phyloP scores from a whole-genome alignment of 2,888 invertebrate species.

The Empis stercorea region DNA sequence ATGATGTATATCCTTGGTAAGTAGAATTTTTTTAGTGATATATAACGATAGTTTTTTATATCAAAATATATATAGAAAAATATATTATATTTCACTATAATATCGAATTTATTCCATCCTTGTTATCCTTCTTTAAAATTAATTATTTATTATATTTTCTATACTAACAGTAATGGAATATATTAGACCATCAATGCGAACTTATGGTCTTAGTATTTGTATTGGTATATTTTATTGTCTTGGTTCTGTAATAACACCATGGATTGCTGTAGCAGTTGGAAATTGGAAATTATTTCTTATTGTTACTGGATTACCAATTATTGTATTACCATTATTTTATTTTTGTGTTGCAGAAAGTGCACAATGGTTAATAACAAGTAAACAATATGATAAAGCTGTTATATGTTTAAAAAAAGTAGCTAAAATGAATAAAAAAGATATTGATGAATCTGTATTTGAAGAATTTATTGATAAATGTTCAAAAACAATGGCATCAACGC shows the following conservation, averaged over 20 bases:
- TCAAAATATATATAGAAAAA: too few relatives aligned
- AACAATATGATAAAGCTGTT: conserved; percentile 39
- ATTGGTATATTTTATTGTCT: conserved; percentile 46
- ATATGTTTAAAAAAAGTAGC: conserved; percentile 40
- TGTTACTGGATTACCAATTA: conserved; percentile 39
- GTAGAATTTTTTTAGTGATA: too few relatives aligned
- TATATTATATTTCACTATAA: too few relatives aligned
- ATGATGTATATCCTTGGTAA: conserved; percentile 51
- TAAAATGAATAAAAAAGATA: conserved; percentile 36
- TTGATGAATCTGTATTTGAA: conserved; percentile 28
- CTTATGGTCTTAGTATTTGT: conserved; percentile 43
- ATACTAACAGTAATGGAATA: conserved; percentile 44
- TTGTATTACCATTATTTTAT: conserved; percentile 38
- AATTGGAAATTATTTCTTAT: conserved; percentile 42
- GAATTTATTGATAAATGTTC: conserved; percentile 26
- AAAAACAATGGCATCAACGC: conserved; percentile 15
- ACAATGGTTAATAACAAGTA: conserved; percentile 45
- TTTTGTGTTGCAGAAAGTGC: conserved; percentile 45
- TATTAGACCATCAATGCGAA: conserved; percentile 36
- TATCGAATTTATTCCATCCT: too few relatives aligned
- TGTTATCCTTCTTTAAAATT: too few relatives aligned
- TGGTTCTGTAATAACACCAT: conserved; percentile 41
- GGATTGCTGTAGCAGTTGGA: conserved; percentile 36
- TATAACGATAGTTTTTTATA: too few relatives aligned
- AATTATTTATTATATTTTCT: neutral